phyloP scores from a whole-genome alignment of 2,797 vertebrate species.

The Gadopsis bispinosus region DNA sequence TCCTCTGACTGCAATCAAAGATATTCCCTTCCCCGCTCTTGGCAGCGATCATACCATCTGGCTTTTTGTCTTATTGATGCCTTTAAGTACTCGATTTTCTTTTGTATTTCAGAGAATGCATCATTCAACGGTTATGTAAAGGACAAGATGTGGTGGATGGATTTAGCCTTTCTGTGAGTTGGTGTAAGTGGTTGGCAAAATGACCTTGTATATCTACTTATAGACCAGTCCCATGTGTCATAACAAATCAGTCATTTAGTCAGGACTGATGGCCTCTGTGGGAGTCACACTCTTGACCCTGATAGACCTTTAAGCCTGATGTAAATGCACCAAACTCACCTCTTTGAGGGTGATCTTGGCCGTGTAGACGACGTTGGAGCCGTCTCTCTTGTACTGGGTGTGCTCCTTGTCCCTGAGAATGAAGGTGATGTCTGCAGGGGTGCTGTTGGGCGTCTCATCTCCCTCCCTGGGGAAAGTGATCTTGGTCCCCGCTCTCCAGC shows the following conservation, averaged over 20 bases:
- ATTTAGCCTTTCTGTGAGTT: conserved; percentile 34
- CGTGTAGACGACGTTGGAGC: conserved; percentile 92
- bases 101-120: conserved; percentile 23
- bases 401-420: conserved; percentile 95
- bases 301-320: background rate
- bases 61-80: background rate
- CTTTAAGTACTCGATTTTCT: conserved; percentile 30
- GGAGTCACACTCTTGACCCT: background rate
- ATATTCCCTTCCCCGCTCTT: conserved; percentile 1
- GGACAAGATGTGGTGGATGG: conserved; percentile 9
- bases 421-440: conserved; percentile 93
- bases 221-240: conserved; percentile 32
- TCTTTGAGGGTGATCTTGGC: conserved; percentile 96
- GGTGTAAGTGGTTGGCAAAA: conserved; percentile 28
- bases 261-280: background rate
- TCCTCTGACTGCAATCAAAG: conserved; percentile 27
- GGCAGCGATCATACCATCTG: background rate
- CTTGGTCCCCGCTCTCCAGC: conserved; percentile 96
- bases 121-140: conserved; percentile 48
- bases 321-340: conserved; percentile 75
- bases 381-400: conserved; percentile 90
- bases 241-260: conserved; percentile 18
- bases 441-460: conserved; percentile 90
- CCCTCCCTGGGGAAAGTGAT: conserved; percentile 98
- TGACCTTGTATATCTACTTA: conserved; percentile 23